Percentiles rank a stretch among this genome's conserved stretches.
Evolutionary conservation across 2,888 invertebrate species (phyloP).

Genomic region (Drosophila nigricruria): DNA sequence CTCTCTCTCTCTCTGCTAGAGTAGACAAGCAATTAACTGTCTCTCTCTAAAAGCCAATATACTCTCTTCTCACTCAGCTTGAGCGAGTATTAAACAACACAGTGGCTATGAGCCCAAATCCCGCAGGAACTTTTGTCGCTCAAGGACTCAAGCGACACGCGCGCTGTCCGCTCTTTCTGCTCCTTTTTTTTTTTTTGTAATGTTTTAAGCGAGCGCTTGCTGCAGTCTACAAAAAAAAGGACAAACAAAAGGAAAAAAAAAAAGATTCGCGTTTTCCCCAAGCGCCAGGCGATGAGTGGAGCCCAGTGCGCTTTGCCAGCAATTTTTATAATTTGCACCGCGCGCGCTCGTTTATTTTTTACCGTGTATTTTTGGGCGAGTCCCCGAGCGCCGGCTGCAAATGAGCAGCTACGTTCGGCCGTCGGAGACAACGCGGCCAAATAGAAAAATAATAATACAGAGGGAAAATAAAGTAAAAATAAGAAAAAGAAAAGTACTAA

Average conservation of each 20-base stretch:
- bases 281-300: slow-evolving; percentile 53
- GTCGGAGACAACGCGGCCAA: slow-evolving; percentile 61
- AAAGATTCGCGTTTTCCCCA: slow-evolving; percentile 50
- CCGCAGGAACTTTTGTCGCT: slow-evolving; percentile 64
- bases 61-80: background rate
- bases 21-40: background rate
- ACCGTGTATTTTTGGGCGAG: slow-evolving; percentile 8
- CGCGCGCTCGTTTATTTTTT: slow-evolving; percentile 9
- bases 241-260: slow-evolving; percentile 12
- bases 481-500: slow-evolving; percentile 24
- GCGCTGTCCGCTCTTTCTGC: slow-evolving; percentile 10
- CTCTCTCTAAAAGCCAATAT: background rate
- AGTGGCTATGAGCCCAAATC: slow-evolving; percentile 34
- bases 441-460: slow-evolving; percentile 68
- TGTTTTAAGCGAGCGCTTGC: slow-evolving; percentile 58
- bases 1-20: background rate
- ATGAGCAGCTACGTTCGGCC: slow-evolving; percentile 65
- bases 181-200: slow-evolving; percentile 23
- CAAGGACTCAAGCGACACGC: slow-evolving; percentile 69
- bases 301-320: slow-evolving; percentile 76
- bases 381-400: slow-evolving; percentile 68
- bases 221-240: slow-evolving; percentile 7
- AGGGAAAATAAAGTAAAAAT: background rate
- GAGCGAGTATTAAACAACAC: slow-evolving; percentile 14
- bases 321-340: slow-evolving; percentile 79